Evolutionary conservation across 2,888 invertebrate species (phyloP).

Genomic region (Ichneumon xanthorius): DNA sequence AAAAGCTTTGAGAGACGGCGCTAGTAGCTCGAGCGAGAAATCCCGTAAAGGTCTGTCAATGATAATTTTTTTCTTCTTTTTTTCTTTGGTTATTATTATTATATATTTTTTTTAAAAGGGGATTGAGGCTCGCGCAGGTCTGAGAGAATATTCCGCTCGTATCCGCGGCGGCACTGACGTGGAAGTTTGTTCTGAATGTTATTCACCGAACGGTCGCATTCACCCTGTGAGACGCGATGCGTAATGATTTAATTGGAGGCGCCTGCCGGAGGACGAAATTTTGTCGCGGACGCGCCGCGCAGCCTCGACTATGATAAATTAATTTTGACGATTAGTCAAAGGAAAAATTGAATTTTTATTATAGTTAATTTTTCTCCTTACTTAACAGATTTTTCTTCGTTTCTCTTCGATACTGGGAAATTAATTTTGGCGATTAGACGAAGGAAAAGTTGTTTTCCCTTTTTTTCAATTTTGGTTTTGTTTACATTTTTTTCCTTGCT

Average conservation of each 20-base stretch:
- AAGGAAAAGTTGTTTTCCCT: neutral
- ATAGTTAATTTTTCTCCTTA: too few species aligned
- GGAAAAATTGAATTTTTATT: neutral
- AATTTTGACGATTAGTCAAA: neutral
- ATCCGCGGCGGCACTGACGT: neutral
- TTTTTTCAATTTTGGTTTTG: too few species aligned
- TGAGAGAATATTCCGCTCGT: neutral
- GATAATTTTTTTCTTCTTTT: neutral
- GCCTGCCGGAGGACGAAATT: constrained; percentile 21
- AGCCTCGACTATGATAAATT: neutral
- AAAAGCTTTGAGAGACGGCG: constrained; percentile 4
- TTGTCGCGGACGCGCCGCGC: neutral
- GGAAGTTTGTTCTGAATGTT: neutral
- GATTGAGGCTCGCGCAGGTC: neutral
- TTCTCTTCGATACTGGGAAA: neutral
- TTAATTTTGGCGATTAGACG: neutral
- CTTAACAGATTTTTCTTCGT: neutral
- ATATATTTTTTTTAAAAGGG: neutral
- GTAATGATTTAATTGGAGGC: constrained; percentile 54
- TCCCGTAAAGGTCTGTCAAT: constrained; percentile 18
- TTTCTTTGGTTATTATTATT: neutral
- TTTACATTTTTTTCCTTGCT: too few species aligned
- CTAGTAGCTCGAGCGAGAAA: constrained; percentile 4
- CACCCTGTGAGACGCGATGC: constrained; percentile 43
- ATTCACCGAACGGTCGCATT: constrained; percentile 4